A percentile compares a stretch with the other conserved stretches of the same genome.
phyloP scores from a whole-genome alignment of 2,888 invertebrate species.

The Drosophila longiperda region DNA sequence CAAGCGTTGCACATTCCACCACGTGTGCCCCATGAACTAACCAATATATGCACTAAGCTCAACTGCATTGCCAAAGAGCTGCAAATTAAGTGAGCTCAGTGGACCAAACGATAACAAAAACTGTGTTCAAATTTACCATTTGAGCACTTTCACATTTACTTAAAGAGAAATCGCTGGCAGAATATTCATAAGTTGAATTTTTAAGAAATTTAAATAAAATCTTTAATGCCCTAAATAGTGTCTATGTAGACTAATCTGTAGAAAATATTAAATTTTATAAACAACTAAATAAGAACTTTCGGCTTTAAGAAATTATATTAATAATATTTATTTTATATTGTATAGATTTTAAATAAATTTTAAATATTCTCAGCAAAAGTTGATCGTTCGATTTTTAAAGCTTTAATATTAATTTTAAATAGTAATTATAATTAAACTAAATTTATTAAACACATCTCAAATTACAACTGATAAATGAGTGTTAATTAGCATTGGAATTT shows the following conservation, averaged over 20 bases:
- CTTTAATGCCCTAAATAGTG: background rate
- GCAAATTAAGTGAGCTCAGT: slow-evolving; percentile 33
- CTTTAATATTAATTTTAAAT: background rate
- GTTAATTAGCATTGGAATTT: slow-evolving; percentile 14
- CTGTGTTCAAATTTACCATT: slow-evolving; percentile 6
- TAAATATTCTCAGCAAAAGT: background rate
- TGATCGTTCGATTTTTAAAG: background rate
- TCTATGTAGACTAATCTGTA: no score
- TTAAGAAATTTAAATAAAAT: background rate
- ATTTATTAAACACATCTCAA: background rate
- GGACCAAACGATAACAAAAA: slow-evolving; percentile 15
- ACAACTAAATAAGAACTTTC: no score
- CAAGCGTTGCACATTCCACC: slow-evolving; percentile 46
- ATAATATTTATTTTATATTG: background rate
- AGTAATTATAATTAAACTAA: background rate
- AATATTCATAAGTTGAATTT: background rate
- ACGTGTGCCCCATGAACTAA: slow-evolving; percentile 23
- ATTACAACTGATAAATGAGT: background rate
- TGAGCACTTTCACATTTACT: slow-evolving; percentile 9
- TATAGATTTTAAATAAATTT: background rate
- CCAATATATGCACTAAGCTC: slow-evolving; percentile 22
- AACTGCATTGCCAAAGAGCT: slow-evolving; percentile 27
- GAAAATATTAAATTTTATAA: no score
- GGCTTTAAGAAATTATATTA: background rate
- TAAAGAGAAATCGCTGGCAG: background rate